phyloP scores from a whole-genome alignment of 2,113 vertebrate genomes.

The Ailurus styani region DNA sequence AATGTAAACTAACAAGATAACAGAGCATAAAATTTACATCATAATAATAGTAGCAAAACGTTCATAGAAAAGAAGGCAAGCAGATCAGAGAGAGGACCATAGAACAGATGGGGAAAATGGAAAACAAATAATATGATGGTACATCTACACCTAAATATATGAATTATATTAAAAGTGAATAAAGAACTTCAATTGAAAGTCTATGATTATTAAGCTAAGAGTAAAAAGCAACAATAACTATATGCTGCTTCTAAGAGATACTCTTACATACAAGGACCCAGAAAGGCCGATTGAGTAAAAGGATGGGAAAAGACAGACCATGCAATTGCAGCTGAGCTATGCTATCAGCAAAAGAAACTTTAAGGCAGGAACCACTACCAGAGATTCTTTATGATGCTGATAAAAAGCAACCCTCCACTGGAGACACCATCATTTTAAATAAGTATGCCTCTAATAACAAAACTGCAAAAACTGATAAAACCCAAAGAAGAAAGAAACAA shows the following conservation, averaged over 20 bases:
- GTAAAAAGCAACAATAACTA: neutral
- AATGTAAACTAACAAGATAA: neutral
- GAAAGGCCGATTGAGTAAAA: neutral
- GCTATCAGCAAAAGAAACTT: neutral
- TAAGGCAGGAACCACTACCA: neutral
- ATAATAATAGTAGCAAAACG: neutral
- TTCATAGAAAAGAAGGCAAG: neutral
- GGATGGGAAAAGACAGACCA: neutral
- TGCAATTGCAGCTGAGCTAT: neutral
- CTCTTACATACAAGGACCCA: neutral
- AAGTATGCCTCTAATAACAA: no score
- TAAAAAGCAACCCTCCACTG: neutral
- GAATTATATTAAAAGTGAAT: neutral
- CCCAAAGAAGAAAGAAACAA: neutral
- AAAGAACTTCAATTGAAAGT: neutral
- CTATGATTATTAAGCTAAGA: neutral
- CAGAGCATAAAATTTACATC: neutral
- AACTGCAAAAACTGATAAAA: neutral
- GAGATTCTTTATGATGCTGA: neutral
- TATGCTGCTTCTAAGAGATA: neutral
- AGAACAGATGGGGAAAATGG: neutral
- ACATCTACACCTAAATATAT: neutral
- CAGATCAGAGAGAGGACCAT: neutral
- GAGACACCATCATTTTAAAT: neutral
- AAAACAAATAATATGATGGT: neutral